Evolutionary conservation across 2,888 invertebrate genomes (phyloP).

Genomic region (Stenodema calcarata): DNA sequence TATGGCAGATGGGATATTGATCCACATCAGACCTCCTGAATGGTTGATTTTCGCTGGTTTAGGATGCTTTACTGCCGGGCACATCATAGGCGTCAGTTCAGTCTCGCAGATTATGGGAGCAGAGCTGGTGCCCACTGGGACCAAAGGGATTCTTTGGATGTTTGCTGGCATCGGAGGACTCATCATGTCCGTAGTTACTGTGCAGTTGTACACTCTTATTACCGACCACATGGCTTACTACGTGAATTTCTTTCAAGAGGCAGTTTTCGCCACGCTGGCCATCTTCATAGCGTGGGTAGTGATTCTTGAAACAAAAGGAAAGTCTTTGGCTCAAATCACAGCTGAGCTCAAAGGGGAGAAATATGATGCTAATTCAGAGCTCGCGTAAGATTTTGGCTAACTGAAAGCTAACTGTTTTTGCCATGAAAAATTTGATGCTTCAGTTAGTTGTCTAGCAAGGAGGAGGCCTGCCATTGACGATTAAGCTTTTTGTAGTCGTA

Average conservation of each 20-base stretch:
- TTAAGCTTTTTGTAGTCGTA: too few species aligned
- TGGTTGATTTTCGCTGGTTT: not conserved
- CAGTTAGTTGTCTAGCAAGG: too few species aligned
- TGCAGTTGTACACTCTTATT: not conserved
- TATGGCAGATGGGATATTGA: not conserved
- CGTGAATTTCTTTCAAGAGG: slow-evolving; percentile 13
- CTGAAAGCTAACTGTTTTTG: too few species aligned
- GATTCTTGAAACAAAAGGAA: slow-evolving; percentile 34
- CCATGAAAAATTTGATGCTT: too few species aligned
- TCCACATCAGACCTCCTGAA: not conserved
- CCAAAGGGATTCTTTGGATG: slow-evolving; percentile 20
- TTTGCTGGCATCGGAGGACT: slow-evolving; percentile 3
- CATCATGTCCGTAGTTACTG: not conserved
- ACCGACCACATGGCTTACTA: not conserved
- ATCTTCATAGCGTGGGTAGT: slow-evolving; percentile 8
- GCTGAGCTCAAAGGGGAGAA: slow-evolving; percentile 1
- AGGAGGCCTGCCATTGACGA: too few species aligned
- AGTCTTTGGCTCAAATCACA: slow-evolving; percentile 17
- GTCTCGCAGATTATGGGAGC: not conserved
- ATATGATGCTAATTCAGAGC: not conserved
- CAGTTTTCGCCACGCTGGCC: not conserved
- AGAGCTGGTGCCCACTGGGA: slow-evolving; percentile 11
- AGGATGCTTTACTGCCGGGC: not conserved
- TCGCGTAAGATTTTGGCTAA: too few species aligned
- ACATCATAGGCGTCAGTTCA: not conserved